Conservation (phyloP, 2,113 vertebrate genomes). For the Mastomys coucha region DNA sequence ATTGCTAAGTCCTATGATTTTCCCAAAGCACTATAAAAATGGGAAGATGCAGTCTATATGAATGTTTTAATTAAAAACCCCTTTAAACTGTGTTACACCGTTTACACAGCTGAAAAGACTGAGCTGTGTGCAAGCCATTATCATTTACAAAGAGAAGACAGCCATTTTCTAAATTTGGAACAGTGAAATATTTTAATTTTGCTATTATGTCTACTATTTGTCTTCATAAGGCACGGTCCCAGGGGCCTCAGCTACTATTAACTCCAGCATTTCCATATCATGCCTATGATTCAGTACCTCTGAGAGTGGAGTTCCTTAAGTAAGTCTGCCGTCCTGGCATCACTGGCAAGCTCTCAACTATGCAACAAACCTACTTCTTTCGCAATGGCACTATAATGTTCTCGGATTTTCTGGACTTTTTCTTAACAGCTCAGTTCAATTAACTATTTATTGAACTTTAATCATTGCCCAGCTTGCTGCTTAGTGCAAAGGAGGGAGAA, state of each 20-base stretch:
- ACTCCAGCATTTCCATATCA: conserved; percentile 56
- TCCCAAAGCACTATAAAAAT: conserved; percentile 30
- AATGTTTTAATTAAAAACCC: conserved; percentile 78
- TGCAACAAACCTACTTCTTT: conserved; percentile 9
- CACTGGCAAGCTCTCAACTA: conserved; percentile 3
- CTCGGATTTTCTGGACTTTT: conserved; percentile 21
- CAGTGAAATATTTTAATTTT: conserved; percentile 77
- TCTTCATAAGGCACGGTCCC: conserved; percentile 76
- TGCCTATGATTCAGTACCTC: conserved; percentile 51
- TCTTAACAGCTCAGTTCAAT: background rate
- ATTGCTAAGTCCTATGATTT: conserved; percentile 2
- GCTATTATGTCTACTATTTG: conserved; percentile 78
- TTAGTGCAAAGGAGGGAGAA: background rate
- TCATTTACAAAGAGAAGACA: conserved; percentile 73
- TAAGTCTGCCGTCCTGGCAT: background rate
- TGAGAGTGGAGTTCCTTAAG: conserved; percentile 51
- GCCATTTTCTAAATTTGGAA: conserved; percentile 79
- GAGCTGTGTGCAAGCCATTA: conserved; percentile 67
- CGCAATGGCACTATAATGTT: conserved; percentile 20
- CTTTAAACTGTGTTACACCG: conserved; percentile 52
- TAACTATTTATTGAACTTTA: background rate
- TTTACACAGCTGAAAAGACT: conserved; percentile 62
- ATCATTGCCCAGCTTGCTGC: background rate
- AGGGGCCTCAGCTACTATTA: conserved; percentile 63
- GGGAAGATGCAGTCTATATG: conserved; percentile 26